Base-by-base conservation (phyloP, 1,140 invertebrate genomes). In the Drosophila sucinea region DNA sequence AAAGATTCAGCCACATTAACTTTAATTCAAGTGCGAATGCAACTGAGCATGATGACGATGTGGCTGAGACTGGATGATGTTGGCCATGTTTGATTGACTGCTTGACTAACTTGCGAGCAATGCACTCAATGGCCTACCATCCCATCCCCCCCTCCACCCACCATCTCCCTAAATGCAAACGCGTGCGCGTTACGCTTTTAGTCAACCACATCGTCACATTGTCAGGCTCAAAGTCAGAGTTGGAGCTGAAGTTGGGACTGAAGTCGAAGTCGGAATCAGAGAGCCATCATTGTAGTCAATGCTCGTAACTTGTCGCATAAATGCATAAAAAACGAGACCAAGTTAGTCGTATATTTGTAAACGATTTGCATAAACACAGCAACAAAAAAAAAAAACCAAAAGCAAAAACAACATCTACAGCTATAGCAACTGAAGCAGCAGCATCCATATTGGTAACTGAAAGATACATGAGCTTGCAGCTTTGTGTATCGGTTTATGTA, bases 71-170 rank as follows among this genome's bases (percentile, higher is more conserved):
- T 70, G 51, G 65, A 69, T 61, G 67, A 56, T 72, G 72, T 55
- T 68, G 56, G 62, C 66, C 67, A 69, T 67, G 65, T 84, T 81
- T 81, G 81, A 84, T 84, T 84, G 81, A 85, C 81, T 84, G 70
- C 74, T 65, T 77, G 64, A 71, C 73, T 76, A 81, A 84, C 73
- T 81, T 60, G n/a, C 67, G 32, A 57, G 41, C 60, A 54, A 38
- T 69, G 68, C 67, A 66, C 68, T 51, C 54, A 44, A 11, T 25
- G 44, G 27, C 44, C 23, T 40, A 32, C 38, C 63, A 25, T 17
- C 44, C n/a, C 51, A 29, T 51, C 11, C 27, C 27, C 10, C 10
- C n/a, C 29, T 1, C 30, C n/a, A 10, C 23, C 25, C 6, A 38
- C 7, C n/a, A 73, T 55, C 40, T 71, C 44, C 63, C 72, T 38